phyloP scores from a whole-genome alignment of 2,797 vertebrate species.

The Vipera latastei region DNA sequence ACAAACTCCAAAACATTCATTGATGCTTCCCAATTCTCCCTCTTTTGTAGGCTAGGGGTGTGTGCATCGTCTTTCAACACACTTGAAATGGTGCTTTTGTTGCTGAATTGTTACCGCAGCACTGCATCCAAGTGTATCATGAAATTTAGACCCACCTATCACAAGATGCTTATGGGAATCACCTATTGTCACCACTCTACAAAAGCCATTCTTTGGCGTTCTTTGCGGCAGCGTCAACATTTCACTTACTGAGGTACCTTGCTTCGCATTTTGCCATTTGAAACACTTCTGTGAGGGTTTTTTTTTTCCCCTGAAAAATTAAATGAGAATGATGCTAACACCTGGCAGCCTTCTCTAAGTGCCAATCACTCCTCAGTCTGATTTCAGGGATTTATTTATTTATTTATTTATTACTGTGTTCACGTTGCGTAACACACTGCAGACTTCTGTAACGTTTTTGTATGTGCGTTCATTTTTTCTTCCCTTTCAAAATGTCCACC shows the following conservation, averaged over 20 bases:
- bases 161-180: not conserved
- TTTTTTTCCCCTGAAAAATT: slow-evolving; percentile 20
- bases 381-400: not conserved
- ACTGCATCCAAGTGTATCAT: not conserved
- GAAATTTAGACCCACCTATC: not conserved
- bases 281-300: not conserved
- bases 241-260: slow-evolving; percentile 14
- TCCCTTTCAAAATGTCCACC: not conserved
- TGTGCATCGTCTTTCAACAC: not conserved
- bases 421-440: slow-evolving; percentile 24
- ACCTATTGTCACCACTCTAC: not conserved
- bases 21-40: not conserved
- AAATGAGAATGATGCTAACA: not conserved
- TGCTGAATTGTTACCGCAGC: not conserved
- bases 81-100: not conserved
- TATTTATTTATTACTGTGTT: not conserved
- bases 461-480: not conserved
- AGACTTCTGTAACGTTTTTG: slow-evolving; percentile 25
- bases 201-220: not conserved
- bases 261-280: not conserved
- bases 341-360: not conserved
- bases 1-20: not conserved
- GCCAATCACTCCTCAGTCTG: slow-evolving; percentile 1
- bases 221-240: not conserved
- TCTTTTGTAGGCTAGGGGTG: too few relatives aligned